Evolutionary conservation across 2,113 vertebrate species (phyloP).

Genomic region (Sialia sialis): DNA sequence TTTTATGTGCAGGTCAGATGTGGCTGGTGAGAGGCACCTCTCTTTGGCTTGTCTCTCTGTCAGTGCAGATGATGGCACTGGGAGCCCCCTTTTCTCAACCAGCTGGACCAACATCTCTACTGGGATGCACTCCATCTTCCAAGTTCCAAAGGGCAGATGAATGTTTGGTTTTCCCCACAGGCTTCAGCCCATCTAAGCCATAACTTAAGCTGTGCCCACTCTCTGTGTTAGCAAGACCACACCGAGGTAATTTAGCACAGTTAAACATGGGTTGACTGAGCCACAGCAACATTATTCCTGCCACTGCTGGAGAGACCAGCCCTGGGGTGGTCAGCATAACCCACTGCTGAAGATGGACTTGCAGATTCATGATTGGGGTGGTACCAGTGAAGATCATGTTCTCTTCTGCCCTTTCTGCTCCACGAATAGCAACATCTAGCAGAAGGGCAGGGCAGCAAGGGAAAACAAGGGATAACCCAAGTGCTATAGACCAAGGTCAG

Average conservation of each 20-base stretch:
- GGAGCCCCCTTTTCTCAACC: not conserved
- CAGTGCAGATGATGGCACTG: not conserved
- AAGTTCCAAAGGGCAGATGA: not conserved
- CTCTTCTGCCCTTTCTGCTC: not conserved
- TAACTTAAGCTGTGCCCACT: not conserved
- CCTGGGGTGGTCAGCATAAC: not conserved
- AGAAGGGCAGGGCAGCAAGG: not conserved
- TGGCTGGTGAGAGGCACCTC: not conserved
- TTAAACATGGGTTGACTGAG: not conserved
- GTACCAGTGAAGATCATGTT: fast-evolving
- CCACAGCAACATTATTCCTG: fast-evolving
- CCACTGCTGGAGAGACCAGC: not conserved
- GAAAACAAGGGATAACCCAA: not conserved
- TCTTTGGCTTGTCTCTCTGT: not conserved
- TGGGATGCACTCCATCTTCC: not conserved
- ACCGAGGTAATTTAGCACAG: not conserved
- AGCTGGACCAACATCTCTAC: not conserved
- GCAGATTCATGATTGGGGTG: not conserved
- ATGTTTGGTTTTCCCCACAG: not conserved
- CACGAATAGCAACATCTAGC: not conserved
- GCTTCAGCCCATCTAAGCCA: not conserved
- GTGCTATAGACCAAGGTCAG: not conserved
- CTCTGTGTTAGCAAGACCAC: not conserved
- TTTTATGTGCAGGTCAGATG: not conserved
- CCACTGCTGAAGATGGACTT: not conserved